Evolutionary conservation across 2,797 vertebrate species (phyloP).

Genomic region (Tangara arthus): DNA sequence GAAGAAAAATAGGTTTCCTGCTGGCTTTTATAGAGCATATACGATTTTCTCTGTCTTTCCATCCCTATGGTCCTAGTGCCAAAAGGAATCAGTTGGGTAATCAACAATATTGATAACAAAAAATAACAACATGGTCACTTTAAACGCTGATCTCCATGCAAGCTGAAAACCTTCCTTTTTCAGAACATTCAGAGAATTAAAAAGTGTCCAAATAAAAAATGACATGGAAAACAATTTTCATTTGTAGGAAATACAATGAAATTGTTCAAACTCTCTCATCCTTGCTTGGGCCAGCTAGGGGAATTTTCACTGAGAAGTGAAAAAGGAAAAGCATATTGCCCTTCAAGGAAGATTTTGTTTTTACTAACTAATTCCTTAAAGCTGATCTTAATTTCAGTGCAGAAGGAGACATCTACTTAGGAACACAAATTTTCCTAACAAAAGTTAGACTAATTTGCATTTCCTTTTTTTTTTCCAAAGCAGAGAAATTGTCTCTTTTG

Average conservation of each 20-base stretch:
- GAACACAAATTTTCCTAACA: not conserved
- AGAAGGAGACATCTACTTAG: not conserved
- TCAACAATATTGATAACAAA: not conserved
- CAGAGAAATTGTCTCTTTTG: not conserved
- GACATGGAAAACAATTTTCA: not conserved
- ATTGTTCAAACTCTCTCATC: not conserved
- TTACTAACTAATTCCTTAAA: not conserved
- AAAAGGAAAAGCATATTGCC: not conserved
- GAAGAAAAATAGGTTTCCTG: not conserved
- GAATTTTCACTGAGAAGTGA: not conserved
- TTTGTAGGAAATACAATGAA: not conserved
- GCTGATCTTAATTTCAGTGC: not conserved
- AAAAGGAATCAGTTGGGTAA: not conserved
- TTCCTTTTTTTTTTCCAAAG: not conserved
- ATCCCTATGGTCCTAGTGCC: not conserved
- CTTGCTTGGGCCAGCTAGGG: not conserved
- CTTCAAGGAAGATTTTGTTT: not conserved
- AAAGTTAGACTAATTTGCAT: not conserved
- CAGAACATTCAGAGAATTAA: not conserved
- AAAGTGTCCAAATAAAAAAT: not conserved
- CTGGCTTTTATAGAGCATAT: not conserved
- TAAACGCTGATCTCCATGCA: not conserved
- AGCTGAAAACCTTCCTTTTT: not conserved
- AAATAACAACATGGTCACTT: not conserved
- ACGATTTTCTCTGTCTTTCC: not conserved